Evolutionary conservation across 1,140 invertebrate species (phyloP).

Genomic region (Elysia chlorotica): DNA sequence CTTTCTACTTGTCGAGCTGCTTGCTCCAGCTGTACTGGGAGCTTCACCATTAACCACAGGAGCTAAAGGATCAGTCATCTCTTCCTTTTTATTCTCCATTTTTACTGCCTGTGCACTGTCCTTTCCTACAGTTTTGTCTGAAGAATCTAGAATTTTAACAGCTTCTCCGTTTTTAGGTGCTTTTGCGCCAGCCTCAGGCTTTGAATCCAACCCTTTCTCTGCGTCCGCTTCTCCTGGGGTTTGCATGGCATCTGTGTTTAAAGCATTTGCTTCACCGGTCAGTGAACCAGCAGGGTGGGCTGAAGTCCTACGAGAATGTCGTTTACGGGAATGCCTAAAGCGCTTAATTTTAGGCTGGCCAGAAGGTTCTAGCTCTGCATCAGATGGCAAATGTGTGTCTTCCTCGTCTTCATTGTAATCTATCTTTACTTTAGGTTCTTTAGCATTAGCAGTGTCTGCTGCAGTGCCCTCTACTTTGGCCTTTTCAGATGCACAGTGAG

Average conservation of each 20-base stretch:
- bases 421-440: slow-evolving; percentile 33
- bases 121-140: neutral
- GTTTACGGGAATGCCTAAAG: slow-evolving; percentile 13
- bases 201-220: too few species aligned
- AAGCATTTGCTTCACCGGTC: neutral
- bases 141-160: neutral
- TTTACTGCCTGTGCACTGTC: too few species aligned
- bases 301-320: neutral
- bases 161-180: neutral
- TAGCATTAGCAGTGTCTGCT: slow-evolving; percentile 13
- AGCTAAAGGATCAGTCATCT: neutral
- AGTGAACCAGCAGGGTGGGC: neutral
- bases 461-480: neutral
- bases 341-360: slow-evolving; percentile 26
- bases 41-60: slow-evolving; percentile 13
- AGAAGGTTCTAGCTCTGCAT: neutral
- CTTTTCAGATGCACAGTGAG: slow-evolving; percentile 13
- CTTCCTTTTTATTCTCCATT: neutral
- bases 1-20: slow-evolving; percentile 17
- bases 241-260: slow-evolving; percentile 17
- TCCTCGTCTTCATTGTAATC: slow-evolving; percentile 32
- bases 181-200: too few species aligned
- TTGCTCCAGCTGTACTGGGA: too few species aligned
- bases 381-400: slow-evolving; percentile 8
- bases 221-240: neutral